Evolutionary conservation across 1,140 invertebrate genomes (phyloP).

Genomic region (Pomacea maculata): DNA sequence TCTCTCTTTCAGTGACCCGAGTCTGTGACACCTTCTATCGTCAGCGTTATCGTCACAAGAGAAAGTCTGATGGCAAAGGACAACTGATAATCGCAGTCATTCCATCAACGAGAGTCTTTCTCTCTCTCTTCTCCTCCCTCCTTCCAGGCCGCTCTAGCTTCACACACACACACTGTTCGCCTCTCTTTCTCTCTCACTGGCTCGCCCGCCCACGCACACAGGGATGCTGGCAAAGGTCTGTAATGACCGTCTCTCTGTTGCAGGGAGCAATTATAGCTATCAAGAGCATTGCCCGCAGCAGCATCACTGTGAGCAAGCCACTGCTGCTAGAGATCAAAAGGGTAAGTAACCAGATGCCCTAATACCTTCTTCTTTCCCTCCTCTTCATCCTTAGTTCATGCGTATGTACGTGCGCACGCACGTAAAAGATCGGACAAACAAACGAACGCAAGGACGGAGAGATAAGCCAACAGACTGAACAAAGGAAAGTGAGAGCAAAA

Average conservation of each 20-base stretch:
- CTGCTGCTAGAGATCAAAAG: conserved; percentile 90
- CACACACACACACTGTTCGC: not conserved
- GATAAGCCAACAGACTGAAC: no score
- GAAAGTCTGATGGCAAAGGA: no score
- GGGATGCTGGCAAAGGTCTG: not conserved
- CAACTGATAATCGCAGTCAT: no score
- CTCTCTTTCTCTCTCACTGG: not conserved
- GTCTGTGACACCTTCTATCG: no score
- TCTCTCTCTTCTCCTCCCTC: not conserved
- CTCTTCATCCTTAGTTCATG: not conserved
- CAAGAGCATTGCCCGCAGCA: conserved; percentile 79
- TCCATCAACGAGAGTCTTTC: no score
- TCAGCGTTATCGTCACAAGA: no score
- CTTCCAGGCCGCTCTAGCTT: conserved; percentile 7
- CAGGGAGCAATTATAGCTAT: conserved; percentile 84
- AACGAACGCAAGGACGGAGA: not conserved
- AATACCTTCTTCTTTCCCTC: no score
- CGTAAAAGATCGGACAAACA: conserved; percentile 10
- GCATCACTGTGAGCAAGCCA: conserved; percentile 84
- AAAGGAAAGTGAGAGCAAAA: no score
- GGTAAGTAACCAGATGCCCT: conserved; percentile 64
- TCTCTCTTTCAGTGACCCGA: no score
- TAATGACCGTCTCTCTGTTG: conserved; percentile 43
- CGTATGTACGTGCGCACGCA: conserved; percentile 1
- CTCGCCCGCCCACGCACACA: not conserved